Evolutionary conservation across 1,140 invertebrate species (phyloP).

Genomic region (Lasaia peninsularis): DNA sequence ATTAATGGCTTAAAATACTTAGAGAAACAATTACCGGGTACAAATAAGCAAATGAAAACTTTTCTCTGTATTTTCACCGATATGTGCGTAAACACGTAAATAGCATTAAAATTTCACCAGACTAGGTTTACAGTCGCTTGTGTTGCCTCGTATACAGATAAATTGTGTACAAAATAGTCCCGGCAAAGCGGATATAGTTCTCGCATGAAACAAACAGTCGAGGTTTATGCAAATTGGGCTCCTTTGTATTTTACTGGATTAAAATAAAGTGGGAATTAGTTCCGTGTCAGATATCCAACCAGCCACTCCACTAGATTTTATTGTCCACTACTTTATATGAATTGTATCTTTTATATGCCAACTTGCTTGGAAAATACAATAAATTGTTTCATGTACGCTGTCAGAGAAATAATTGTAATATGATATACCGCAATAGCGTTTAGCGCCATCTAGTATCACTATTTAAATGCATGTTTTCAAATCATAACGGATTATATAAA

Average conservation of each 20-base stretch:
- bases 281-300: slow-evolving; percentile 68
- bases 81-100: slow-evolving; percentile 31
- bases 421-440: no score
- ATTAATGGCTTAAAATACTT: background rate
- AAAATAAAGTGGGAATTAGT: slow-evolving; percentile 76
- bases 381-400: background rate
- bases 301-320: slow-evolving; percentile 58
- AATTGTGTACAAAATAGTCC: slow-evolving; percentile 65
- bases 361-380: slow-evolving; percentile 25
- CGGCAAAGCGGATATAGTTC: slow-evolving; percentile 67
- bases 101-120: slow-evolving; percentile 34
- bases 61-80: slow-evolving; percentile 19
- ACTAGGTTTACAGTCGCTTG: slow-evolving; percentile 31
- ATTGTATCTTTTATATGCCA: slow-evolving; percentile 36
- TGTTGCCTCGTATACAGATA: slow-evolving; percentile 49
- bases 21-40: background rate
- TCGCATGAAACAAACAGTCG: slow-evolving; percentile 71
- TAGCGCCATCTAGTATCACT: no score
- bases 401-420: no score
- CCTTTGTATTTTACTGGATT: slow-evolving; percentile 74
- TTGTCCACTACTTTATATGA: slow-evolving; percentile 54
- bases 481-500: no score
- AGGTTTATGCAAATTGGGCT: slow-evolving; percentile 75
- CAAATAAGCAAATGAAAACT: slow-evolving; percentile 8
- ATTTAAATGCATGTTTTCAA: no score